These are phyloP conservation scores for Cathartes aura DNA, from an alignment of 2,113 vertebrate species.

Conservation along the genomic window DNA sequence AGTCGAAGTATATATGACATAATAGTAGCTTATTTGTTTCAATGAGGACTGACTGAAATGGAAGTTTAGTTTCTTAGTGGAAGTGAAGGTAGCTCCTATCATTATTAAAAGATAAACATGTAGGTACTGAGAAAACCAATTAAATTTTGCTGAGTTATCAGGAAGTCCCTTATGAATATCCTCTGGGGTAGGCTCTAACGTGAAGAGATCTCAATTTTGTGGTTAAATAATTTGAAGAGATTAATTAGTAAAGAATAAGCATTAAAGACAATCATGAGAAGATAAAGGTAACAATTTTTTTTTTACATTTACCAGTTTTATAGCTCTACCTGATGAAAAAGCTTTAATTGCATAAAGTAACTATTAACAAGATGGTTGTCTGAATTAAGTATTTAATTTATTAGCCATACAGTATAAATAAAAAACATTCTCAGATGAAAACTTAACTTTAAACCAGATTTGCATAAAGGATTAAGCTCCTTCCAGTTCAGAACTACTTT, in stretches of 20 bases:
- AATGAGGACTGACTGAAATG: background rate
- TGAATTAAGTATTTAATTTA: conserved; percentile 44
- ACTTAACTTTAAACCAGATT: conserved; percentile 83
- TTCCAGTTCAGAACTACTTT: conserved; percentile 84
- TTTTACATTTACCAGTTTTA: background rate
- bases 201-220: conserved; percentile 58
- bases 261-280: conserved; percentile 58
- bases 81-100: background rate
- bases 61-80: background rate
- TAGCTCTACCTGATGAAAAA: conserved; percentile 6
- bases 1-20: background rate
- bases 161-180: conserved; percentile 34
- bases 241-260: conserved; percentile 73
- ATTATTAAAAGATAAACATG: conserved; percentile 51
- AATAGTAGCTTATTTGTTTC: background rate
- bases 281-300: conserved; percentile 8
- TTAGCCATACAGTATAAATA: conserved; percentile 41
- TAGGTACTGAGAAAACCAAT: conserved; percentile 54
- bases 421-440: conserved; percentile 45
- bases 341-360: background rate
- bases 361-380: background rate
- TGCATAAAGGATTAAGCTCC: conserved; percentile 83
- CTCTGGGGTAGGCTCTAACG: conserved; percentile 20
- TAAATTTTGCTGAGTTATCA: conserved; percentile 60
- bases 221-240: conserved; percentile 71